Evolutionary conservation across 2,113 vertebrate species (phyloP), one percentile per base, ranked within the genome.

Genomic region (Zootoca vivipara): DNA sequence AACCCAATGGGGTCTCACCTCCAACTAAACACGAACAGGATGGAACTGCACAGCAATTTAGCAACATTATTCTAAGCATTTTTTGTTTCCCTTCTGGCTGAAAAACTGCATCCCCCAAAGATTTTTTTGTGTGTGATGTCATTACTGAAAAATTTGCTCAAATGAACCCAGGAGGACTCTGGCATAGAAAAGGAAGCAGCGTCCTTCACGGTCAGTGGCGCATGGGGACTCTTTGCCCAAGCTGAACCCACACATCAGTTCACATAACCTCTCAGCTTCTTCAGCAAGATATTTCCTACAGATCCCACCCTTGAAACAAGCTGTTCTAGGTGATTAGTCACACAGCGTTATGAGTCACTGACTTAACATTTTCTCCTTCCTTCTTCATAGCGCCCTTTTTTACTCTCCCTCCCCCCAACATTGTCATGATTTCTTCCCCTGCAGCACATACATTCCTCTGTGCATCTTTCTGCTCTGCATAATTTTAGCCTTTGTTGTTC

Each of bases 291-390:
- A 46, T 0, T 22, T 33, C 30, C 89, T 84, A 35, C 83, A 86
- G 0, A 2, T 12, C 56, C 91, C 85, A 0, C 20, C 65, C 89
- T 83, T 89, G 46, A 70, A 86, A 26, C 73, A 86, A 75, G 88
- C 72, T 6, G 83, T 1, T 92, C 89, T 65, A 0, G 83, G 91
- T 75, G 42, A 85, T 95, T 94, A 94, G 42, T 95, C 95, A 94
- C 42, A 91, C 80, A 79, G 0, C 1, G 0, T 64, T 74, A 1
- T 93, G 94, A 96, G 90, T 94, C 95, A 95, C 87, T 1, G 64
- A 3, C 69, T 70, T 24, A 91, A 85, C 89, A 87, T 92, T 93
- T 83, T 89, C 91, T 73, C 74, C 85, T 95, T 94, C 94, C 92
- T 94, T 94, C 93, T 91, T 89, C 91, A 1, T 12, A 16, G 33